Conservation (phyloP, 1,140 invertebrate genomes). For the Teleopsis dalmanni region DNA sequence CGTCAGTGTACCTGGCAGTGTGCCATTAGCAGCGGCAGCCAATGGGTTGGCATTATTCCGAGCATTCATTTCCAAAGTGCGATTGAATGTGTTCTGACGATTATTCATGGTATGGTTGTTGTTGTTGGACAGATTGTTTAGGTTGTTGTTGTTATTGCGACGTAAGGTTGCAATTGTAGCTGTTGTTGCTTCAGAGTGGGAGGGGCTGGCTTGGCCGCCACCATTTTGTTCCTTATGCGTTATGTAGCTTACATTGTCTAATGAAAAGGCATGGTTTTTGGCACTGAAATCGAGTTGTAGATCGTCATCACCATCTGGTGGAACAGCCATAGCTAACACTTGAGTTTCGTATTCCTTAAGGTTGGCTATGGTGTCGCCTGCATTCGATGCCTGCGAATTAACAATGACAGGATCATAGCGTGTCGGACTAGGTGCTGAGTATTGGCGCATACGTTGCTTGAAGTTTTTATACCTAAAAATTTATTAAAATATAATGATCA, state of each 20-base stretch:
- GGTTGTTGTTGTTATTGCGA: constrained; percentile 47
- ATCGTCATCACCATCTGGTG: constrained; percentile 70
- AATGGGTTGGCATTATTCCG: constrained; percentile 42
- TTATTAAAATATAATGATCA: not conserved
- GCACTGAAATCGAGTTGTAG: constrained; percentile 77
- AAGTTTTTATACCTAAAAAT: constrained; percentile 65
- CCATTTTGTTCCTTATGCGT: constrained; percentile 65
- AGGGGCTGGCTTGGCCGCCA: constrained; percentile 62
- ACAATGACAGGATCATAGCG: constrained; percentile 75
- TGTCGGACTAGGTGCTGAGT: constrained; percentile 55
- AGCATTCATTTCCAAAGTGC: constrained; percentile 40
- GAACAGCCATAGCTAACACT: constrained; percentile 83
- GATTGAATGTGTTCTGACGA: constrained; percentile 44
- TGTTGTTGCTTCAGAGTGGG: constrained; percentile 72
- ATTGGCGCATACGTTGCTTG: constrained; percentile 66
- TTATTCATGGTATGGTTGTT: constrained; percentile 43
- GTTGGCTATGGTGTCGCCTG: constrained; percentile 39
- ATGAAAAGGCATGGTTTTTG: constrained; percentile 78
- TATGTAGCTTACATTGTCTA: constrained; percentile 78
- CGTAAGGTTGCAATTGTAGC: constrained; percentile 57
- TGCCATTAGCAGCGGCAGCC: constrained; percentile 19
- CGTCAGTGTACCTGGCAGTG: constrained; percentile 34
- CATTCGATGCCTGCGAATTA: constrained; percentile 47
- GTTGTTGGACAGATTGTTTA: constrained; percentile 47
- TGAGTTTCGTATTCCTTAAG: constrained; percentile 81